A percentile compares a stretch with the other conserved stretches of the same genome.
Evolutionary conservation across 2,113 vertebrate species (phyloP).

Genomic region (Vimba vimba): DNA sequence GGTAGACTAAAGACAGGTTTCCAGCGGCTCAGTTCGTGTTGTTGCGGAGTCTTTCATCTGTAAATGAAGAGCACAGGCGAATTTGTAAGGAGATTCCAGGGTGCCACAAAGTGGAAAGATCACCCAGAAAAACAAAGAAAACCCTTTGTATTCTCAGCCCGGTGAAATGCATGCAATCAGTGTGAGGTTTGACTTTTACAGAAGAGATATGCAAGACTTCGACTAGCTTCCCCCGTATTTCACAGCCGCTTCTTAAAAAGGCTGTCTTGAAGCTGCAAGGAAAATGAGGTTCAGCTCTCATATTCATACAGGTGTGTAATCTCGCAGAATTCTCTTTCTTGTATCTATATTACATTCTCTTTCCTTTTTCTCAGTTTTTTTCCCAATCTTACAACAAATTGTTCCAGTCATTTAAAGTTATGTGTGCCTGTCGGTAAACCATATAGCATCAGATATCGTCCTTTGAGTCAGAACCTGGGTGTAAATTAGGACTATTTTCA

Average conservation of each 20-base stretch:
- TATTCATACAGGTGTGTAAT: conserved; percentile 41
- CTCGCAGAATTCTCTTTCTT: conserved; percentile 30
- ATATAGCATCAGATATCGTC: neutral
- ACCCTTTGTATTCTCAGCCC: neutral
- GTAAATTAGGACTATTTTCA: neutral
- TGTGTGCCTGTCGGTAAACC: neutral
- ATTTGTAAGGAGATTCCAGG: conserved; percentile 4
- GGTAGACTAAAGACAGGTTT: conserved; percentile 14
- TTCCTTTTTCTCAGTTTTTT: neutral
- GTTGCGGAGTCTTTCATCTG: conserved; percentile 16
- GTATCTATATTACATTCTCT: neutral
- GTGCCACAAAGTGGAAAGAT: conserved; percentile 9
- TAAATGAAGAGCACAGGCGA: conserved; percentile 20
- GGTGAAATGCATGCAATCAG: neutral
- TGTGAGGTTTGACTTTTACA: neutral
- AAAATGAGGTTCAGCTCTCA: conserved; percentile 37
- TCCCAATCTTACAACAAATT: neutral
- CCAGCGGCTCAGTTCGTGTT: neutral
- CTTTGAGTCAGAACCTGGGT: neutral
- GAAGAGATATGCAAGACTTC: conserved; percentile 10
- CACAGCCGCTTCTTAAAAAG: conserved; percentile 32
- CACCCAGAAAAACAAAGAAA: neutral
- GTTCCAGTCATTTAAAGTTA: neutral
- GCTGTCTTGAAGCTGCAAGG: conserved; percentile 30
- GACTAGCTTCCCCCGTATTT: conserved; percentile 11